Percentiles rank a stretch among this genome's conserved stretches.
These are phyloP conservation scores for Kryptopterus vitreolus DNA, from an alignment of 2,797 vertebrate genomes.

Conservation along the genomic window DNA sequence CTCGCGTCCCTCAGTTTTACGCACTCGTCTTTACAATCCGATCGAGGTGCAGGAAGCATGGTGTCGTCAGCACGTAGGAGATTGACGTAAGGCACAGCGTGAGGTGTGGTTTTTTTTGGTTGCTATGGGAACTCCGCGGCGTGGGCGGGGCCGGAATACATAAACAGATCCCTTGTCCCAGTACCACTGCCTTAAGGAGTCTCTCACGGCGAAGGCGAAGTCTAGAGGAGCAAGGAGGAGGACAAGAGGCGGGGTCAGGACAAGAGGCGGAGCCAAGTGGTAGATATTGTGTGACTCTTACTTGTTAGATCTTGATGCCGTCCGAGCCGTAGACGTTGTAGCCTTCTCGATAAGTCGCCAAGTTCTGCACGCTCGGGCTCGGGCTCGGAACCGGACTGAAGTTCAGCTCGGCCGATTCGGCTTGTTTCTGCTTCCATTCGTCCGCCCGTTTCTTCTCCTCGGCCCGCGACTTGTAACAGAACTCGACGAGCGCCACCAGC, in stretches of 20 bases:
- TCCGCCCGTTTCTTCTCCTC: conserved; percentile 82
- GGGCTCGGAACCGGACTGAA: conserved; percentile 96
- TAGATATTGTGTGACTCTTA: conserved; percentile 78
- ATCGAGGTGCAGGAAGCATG: conserved; percentile 28
- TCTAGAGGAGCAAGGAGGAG: conserved; percentile 69
- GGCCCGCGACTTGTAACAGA: conserved; percentile 99
- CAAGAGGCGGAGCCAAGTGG: background rate
- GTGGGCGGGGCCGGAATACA: conserved; percentile 91
- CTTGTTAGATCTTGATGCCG: conserved; percentile 99
- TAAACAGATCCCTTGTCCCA: conserved; percentile 93
- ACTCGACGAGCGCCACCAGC: conserved; percentile 99
- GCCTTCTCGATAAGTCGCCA: conserved; percentile 99
- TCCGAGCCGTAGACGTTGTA: conserved; percentile 99
- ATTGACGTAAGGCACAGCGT: conserved; percentile 90
- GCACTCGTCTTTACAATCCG: background rate
- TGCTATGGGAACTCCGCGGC: conserved; percentile 98
- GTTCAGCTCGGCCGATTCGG: conserved; percentile 94
- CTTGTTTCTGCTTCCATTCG: conserved; percentile 99
- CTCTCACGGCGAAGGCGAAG: conserved; percentile 99
- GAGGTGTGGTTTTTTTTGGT: conserved; percentile 99
- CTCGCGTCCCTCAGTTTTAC: background rate
- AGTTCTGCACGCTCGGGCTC: conserved; percentile 99
- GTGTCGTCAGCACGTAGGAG: conserved; percentile 21
- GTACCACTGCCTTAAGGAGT: conserved; percentile 90
- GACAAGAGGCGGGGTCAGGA: conserved; percentile 22